phyloP scores from a whole-genome alignment of 2,797 vertebrate genomes.

The Parambassis ranga region DNA sequence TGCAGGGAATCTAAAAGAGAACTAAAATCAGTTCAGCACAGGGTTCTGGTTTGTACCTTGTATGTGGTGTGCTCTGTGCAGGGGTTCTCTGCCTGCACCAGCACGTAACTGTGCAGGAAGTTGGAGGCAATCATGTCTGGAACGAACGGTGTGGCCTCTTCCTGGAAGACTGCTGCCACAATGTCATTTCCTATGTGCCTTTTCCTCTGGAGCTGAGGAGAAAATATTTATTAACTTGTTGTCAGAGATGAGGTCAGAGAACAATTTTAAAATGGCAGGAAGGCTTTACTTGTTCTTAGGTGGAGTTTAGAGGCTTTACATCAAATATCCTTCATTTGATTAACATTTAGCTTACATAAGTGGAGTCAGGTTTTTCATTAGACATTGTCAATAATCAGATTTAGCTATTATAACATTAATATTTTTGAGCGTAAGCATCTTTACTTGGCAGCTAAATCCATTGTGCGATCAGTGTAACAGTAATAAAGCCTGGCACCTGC shows the following conservation, averaged over 20 bases:
- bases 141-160: constrained; percentile 93
- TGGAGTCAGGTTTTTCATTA: not conserved
- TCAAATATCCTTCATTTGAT: not conserved
- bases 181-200: constrained; percentile 98
- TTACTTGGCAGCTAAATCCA: not conserved
- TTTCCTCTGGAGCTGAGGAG: constrained; percentile 91
- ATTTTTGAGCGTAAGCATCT: not conserved
- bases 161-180: constrained; percentile 94
- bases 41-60: constrained; percentile 81
- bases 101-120: constrained; percentile 95
- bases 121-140: constrained; percentile 99
- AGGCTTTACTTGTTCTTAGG: not conserved
- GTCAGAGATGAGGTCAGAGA: not conserved
- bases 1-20: too few relatives aligned
- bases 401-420: not conserved
- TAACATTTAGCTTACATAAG: not conserved
- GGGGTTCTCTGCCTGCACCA: constrained; percentile 89
- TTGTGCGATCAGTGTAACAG: not conserved
- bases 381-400: not conserved
- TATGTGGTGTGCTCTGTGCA: constrained; percentile 83
- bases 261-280: not conserved
- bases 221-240: not conserved
- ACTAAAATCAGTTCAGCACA: not conserved
- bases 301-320: not conserved
- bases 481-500: constrained; percentile 81